Base-by-base conservation (phyloP, 2,113 vertebrate species). In the Vidua chalybeata region DNA sequence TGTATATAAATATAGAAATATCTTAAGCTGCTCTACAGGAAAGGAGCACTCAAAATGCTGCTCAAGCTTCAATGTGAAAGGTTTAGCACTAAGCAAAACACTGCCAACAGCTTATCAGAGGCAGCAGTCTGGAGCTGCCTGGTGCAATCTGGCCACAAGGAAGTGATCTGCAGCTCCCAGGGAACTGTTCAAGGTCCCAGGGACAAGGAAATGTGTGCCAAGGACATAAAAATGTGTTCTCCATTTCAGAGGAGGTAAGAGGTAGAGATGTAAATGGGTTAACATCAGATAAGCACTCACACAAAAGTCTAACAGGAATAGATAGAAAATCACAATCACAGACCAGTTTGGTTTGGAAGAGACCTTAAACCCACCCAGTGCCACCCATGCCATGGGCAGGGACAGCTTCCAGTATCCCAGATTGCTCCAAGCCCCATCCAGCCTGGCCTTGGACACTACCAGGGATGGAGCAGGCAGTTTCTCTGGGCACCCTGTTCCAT, bases 341-440 rank as follows among this genome's bases (percentile, higher is more conserved):
- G 52, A 46, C 16, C 3, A 9, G 27, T 24, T 27, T 58, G 67
- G 13, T 18, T 24, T 2, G 17, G 9, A 72, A 81, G 12, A 18
- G 27, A 66, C 31, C 22, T 58, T 5, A 51, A 5, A 45, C 8
- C 2, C 58, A 35, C 6, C 31, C 10, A 8, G 11, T 15, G 0
- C 11, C 58, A 55, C 6, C 31, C 11, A 21, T 58, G 43, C 35
- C 51, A 27, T 9, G 11, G 33, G 15, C 76, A 51, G 76, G 45
- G 86, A 66, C 59, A 58, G 6, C 51, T 58, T 0, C 31, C 76
- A 33, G 18, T 13, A 0, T 8, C 43, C 58, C 43, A 80, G 43
- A 4, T 0, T 56, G 67, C 49, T 79, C 66, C 56, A 39, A 62
- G 28, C 28, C 39, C 55, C 0, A 0, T 35, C 56, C 58, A 72